These are phyloP conservation scores for Drosophila setifemur DNA, from an alignment of 1,140 invertebrate species.

Conservation along the genomic window DNA sequence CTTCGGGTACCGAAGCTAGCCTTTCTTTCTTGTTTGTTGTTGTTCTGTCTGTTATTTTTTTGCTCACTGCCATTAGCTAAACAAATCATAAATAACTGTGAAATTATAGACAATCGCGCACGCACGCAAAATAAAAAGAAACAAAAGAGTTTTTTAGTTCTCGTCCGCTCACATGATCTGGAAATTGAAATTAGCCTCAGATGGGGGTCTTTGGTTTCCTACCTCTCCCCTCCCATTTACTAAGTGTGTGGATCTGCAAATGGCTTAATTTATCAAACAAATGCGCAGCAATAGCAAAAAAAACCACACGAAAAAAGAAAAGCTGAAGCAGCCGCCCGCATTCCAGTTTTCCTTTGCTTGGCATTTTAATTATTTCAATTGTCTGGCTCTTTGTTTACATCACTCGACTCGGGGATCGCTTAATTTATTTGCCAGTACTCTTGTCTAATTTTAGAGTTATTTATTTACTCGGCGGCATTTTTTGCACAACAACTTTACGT, in stretches of 20 bases:
- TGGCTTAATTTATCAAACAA: conserved; percentile 68
- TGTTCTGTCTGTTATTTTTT: conserved; percentile 7
- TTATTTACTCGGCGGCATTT: conserved; percentile 53
- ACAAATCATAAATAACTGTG: conserved; percentile 68
- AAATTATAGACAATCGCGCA: conserved; percentile 44
- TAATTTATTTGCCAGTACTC: conserved; percentile 65
- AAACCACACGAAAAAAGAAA: conserved; percentile 28
- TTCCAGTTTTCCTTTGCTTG: conserved; percentile 53
- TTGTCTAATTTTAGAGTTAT: conserved; percentile 60
- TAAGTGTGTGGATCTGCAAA: conserved; percentile 31
- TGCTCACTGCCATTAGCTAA: conserved; percentile 30
- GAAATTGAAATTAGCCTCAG: conserved; percentile 26
- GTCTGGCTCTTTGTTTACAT: conserved; percentile 68
- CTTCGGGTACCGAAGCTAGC: too few relatives aligned
- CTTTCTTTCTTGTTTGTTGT: background rate
- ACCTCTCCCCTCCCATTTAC: background rate
- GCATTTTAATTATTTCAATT: conserved; percentile 79
- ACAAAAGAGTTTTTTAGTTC: conserved; percentile 12
- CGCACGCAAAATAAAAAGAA: conserved; percentile 9
- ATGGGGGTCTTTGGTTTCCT: conserved; percentile 15
- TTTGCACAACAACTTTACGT: conserved; percentile 17
- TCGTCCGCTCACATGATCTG: conserved; percentile 27
- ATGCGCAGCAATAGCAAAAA: conserved; percentile 35
- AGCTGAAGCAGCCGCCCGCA: conserved; percentile 43
- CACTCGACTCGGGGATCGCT: conserved; percentile 24